These are phyloP conservation scores for Oryctes rhinoceros DNA, from an alignment of 1,140 invertebrate species.

Conservation along the genomic window DNA sequence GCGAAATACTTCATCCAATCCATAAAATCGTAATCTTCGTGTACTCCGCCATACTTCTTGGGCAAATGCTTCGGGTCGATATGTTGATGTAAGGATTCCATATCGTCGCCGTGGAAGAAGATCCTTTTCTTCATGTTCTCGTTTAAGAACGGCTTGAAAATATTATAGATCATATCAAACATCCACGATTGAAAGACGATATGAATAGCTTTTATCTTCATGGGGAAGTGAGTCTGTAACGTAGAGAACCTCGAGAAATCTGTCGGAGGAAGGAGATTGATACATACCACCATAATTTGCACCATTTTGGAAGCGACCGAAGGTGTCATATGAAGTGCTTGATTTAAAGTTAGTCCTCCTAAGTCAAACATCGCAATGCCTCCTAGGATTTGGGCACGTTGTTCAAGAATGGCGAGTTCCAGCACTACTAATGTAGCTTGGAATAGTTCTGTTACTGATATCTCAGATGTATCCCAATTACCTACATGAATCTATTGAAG, in stretches of 20 bases:
- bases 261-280: too few species aligned
- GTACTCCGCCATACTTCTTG: conserved; percentile 73
- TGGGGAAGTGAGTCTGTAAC: conserved; percentile 74
- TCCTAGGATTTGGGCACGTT: conserved; percentile 76
- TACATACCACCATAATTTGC: conserved; percentile 72
- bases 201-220: conserved; percentile 77
- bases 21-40: conserved; percentile 75
- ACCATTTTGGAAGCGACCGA: conserved; percentile 71
- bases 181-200: conserved; percentile 82
- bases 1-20: conserved; percentile 75
- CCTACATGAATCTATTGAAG: conserved; percentile 60
- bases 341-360: conserved; percentile 72
- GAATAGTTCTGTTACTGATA: conserved; percentile 74
- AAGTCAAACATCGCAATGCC: conserved; percentile 80
- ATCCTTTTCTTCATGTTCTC: conserved; percentile 62
- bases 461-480: conserved; percentile 76
- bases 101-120: conserved; percentile 78
- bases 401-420: conserved; percentile 78
- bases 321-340: conserved; percentile 78
- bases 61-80: conserved; percentile 75
- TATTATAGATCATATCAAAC: conserved; percentile 78
- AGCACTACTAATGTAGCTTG: conserved; percentile 75
- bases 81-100: conserved; percentile 79
- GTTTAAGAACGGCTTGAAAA: conserved; percentile 80
- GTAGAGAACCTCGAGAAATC: too few species aligned